Evolutionary conservation across 2,113 vertebrate genomes (phyloP), one percentile per base, ranked within the genome.

Genomic region (Polypterus bichir): DNA sequence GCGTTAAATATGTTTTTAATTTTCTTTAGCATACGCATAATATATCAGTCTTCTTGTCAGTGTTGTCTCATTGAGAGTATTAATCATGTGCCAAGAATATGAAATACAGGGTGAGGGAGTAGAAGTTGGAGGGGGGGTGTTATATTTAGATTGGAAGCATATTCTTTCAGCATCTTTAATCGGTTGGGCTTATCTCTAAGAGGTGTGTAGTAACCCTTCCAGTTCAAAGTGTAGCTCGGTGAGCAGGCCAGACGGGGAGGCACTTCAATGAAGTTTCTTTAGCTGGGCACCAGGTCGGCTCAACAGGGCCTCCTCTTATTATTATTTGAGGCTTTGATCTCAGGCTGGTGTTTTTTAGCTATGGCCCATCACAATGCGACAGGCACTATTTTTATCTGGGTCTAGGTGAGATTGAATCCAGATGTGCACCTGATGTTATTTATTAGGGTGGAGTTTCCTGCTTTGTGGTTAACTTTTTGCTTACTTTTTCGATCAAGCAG

Each of bases 11-110:
- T 78, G 80, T 77, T 82, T 84, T 82, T 78, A 68, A 86, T 91
- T 88, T 88, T 81, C 78, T 74, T 83, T 1, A 27, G 79, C 74
- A 59, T 9, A 82, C 73, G 73, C 72, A 83, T 73, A 74, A 45
- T 60, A 73, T 87, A 89, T 77, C 71, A 69, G 74, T 77, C 69
- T 63, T 65, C 67, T 3, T 75, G 71, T 71, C 71, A 73, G 73
- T 71, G 61, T 66, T 60, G 65, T 62, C 74, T 79, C 68, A 72
- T 70, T 71, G 71, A 69, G 75, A 76, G 77, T 72, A 59, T 86
- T 80, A 84, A 81, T 90, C 86, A 89, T 86, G 81, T 79, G 86
- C 78, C 77, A 81, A 83, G 83, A 88, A 88, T 76, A 79, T 82
- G 79, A 80, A 68, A 70, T 67, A 54, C 71, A 69, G 68, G 66